Base-by-base conservation (phyloP, 2,888 invertebrate genomes). In the Colostygia pectinataria region DNA sequence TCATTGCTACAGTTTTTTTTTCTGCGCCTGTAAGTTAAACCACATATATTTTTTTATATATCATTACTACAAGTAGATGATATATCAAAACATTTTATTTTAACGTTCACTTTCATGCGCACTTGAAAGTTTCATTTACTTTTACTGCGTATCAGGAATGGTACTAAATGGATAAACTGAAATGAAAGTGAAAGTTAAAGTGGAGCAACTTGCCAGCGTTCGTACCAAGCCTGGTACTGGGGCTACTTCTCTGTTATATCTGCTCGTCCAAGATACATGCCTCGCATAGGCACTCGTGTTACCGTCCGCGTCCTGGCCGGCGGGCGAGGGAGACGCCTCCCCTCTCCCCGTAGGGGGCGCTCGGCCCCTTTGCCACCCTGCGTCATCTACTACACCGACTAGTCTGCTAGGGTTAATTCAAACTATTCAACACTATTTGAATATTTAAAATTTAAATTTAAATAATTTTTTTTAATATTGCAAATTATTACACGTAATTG, bases 241-340 rank as follows among this genome's bases (percentile, higher is more conserved):
- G 89, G 89, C 89, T 89, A 89, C 89, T 89, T 86, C 86, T 85
- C 86, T 85, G 87, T 88, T 89, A 89, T 90, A 90, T 90, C 89
- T 88, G 89, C 83, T 83, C 84, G 89, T 87, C 88, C 89, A 90
- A 90, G 89, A 90, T 90, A 90, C 89, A 89, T 90, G 89, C 86
- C 84, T 89, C 89, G 89, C 89, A 89, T 88, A 88, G 88, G 88
- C 88, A 85, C 87, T 88, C 88, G 88, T 87, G 87, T 89, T 88
- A 89, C 89, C 88, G 89, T 84, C 87, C 85, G 85, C 83, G 84
- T 81, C 77, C 81, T 79, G 81, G 80, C 78, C 77, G 70, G 57
- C 65, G 63, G 64, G 68, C 55, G 65, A 58, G 57, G 64, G 47
- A 41, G 49, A 47, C 47, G 39, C 60, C 62, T 55, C 66, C 57